phyloP scores from a whole-genome alignment of 2,888 invertebrate species.

The Pteria penguin region DNA sequence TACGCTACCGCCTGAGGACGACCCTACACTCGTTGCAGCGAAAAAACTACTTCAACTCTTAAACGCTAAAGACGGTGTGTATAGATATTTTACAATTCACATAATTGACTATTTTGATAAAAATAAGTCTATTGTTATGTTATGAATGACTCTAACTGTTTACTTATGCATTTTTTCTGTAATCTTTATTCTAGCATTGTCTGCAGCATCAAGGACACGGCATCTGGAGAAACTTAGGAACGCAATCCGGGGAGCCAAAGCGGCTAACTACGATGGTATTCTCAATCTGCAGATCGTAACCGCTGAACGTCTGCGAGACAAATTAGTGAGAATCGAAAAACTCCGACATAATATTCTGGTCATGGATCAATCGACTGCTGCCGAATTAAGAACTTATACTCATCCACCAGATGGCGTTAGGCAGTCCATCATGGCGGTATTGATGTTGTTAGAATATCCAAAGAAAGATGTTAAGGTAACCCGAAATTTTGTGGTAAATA shows the following conservation, averaged over 20 bases:
- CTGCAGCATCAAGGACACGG: conserved; percentile 56
- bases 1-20: conserved; percentile 18
- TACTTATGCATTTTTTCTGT: background rate
- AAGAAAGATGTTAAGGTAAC: conserved; percentile 62
- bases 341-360: conserved; percentile 66
- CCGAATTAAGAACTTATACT: conserved; percentile 70
- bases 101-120: background rate
- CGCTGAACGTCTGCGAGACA: conserved; percentile 56
- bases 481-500: too few relatives aligned
- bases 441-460: conserved; percentile 65
- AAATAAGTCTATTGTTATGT: too few relatives aligned
- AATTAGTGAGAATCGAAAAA: conserved; percentile 56
- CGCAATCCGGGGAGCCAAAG: conserved; percentile 56
- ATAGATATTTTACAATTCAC: background rate
- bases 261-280: conserved; percentile 54
- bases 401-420: conserved; percentile 69
- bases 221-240: conserved; percentile 52
- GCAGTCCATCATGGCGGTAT: conserved; percentile 65
- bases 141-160: too few relatives aligned
- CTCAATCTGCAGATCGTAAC: conserved; percentile 60
- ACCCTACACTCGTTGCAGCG: conserved; percentile 15
- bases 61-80: conserved; percentile 22
- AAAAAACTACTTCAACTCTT: conserved; percentile 11
- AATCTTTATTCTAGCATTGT: conserved; percentile 47
- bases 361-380: conserved; percentile 69